Base-by-base conservation (phyloP, 30 jellyfish, hydroid and myxozoan genomes). In the Aurelia aurita complex sp. Pacific region DNA sequence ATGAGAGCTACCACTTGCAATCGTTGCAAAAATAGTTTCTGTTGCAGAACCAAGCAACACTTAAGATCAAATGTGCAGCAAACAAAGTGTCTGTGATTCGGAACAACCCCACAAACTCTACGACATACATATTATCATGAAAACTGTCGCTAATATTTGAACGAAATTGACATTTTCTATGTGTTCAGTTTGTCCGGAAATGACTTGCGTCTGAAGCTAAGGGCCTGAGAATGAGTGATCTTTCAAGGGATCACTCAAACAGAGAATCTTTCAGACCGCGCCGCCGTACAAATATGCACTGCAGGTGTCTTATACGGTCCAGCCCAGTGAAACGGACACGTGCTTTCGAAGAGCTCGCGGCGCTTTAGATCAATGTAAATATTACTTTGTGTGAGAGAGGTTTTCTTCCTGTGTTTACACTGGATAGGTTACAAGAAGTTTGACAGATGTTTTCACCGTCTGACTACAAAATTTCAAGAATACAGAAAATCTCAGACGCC, bases 241-340 rank as follows among this genome's bases (percentile, higher is more conserved):
- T 69, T 52, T 42, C 62, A 40, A 53, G 63, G 17, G 85, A 75
- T 51, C 57, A 33, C 14, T 40, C 85, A 82, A 82, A 82, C 80
- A 82, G 73, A 73, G 75, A 46, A 38, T 69, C 85, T 82, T 66
- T 82, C 64, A 82, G 85, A 68, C 73, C 36, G 29, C 57, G 69
- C 91, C 91, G 93, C 93, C 69, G 61, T 46, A 71, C 87, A 87
- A 87, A 87, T 81, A 86, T 7, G 40, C 85, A 57, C 80, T 51
- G 96, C 96, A 87, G 96, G 96, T 87, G 96, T 90, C 87, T 34
- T 10, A 77, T 32, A 42, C 67, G 34, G 87, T 60, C 80, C 82
- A 35, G 50, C 83, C 82, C 83, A 16, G 74, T 67, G 83, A 71
- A 78, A 52, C 62, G 70, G 86, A 78, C 96, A 87, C 96, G 96